Evolutionary conservation across 2,888 invertebrate genomes (phyloP), one percentile per base, ranked within the genome.

Genomic region (Thereva nobilitata): DNA sequence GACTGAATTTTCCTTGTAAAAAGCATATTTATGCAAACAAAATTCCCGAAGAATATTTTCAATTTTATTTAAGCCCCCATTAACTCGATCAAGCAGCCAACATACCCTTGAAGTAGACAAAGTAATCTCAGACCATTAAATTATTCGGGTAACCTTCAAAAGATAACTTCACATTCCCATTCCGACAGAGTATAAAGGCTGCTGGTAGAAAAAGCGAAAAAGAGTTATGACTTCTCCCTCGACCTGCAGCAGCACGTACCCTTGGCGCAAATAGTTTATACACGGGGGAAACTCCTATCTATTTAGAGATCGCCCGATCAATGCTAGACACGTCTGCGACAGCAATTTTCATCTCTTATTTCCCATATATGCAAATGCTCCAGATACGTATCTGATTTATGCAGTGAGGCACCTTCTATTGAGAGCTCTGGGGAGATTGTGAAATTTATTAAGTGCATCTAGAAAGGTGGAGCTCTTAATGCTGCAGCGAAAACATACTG

Each of bases 301-400:
- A 47, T 61, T 50, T 23, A 23, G 41, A 61, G 61, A 61, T 61
- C 61, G 41, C 50, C 23, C 61, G 61, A 61, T 61, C 61, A 61
- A 38, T 41, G 45, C 61, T 61, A 61, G 61, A 61, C 61, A 42
- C 40, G 61, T 61, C 61, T 45, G 61, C 49, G 61, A 61, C 61
- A 41, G 45, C 10, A 40, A 41, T 40, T 50, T 10, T 38, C 41
- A 10, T 37, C 61, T 50, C 42, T 61, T 61, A 40, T 44, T 23
- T n/a, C 53, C 61, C 61, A 61, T 61, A 61, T 41, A 61, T 61
- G 61, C 50, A 61, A 61, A 61, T 61, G 61, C 50, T 41, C 8
- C 50, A 37, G 61, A 61, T 61, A 61, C 34, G 23, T 40, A 61
- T 61, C 61, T 61, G 61, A 61, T 61, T 61, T 61, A 61, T 61